phyloP scores from a whole-genome alignment of 2,113 vertebrate species.

The Ictalurus punctatus region DNA sequence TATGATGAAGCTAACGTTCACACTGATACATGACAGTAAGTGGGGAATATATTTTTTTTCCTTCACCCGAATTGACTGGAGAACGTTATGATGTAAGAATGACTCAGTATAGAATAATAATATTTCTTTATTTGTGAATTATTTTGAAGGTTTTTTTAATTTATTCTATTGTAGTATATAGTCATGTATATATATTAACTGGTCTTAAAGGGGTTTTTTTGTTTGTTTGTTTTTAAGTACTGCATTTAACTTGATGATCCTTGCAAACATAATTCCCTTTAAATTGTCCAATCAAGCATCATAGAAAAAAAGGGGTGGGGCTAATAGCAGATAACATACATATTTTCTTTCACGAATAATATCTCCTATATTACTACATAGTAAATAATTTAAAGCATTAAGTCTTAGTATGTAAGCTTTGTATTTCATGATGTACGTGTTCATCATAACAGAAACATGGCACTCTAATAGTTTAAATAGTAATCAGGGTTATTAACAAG shows the following conservation, averaged over 20 bases:
- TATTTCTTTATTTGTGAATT: neutral
- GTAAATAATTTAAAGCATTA: neutral
- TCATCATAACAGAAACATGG: neutral
- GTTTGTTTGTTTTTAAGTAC: too few relatives aligned
- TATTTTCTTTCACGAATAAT: neutral
- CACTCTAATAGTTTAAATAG: neutral
- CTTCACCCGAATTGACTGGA: neutral
- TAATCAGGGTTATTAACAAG: neutral
- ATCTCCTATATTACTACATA: neutral
- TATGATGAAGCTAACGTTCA: neutral
- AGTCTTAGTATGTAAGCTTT: neutral
- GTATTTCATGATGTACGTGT: neutral
- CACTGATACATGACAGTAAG: neutral
- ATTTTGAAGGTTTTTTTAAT: neutral
- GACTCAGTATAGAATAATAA: neutral
- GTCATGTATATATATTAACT: neutral
- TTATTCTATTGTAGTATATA: neutral
- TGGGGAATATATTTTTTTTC: too few relatives aligned
- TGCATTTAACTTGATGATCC: neutral
- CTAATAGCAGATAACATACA: neutral
- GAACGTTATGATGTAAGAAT: neutral
- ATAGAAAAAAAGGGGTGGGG: neutral
- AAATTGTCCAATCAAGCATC: neutral
- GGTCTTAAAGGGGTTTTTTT: too few relatives aligned
- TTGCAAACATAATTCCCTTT: neutral